These are phyloP conservation scores for Antheraea pernyi DNA, from an alignment of 1,140 invertebrate genomes.

Conservation along the genomic window DNA sequence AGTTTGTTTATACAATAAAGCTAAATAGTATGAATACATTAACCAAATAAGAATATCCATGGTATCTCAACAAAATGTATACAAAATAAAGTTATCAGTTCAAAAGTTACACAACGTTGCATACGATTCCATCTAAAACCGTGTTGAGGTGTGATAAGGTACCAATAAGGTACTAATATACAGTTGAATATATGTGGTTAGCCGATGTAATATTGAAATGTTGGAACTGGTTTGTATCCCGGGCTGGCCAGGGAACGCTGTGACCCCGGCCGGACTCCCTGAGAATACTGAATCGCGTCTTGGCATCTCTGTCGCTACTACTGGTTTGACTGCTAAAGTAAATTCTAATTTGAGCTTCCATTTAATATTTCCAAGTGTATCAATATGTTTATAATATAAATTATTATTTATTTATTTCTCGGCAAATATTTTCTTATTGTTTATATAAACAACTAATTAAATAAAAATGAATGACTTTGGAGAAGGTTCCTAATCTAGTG, in stretches of 20 bases:
- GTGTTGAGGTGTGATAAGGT: slow-evolving; percentile 46
- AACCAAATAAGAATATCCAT: neutral
- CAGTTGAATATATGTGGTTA: slow-evolving; percentile 54
- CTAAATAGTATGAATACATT: neutral
- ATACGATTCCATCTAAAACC: slow-evolving; percentile 22
- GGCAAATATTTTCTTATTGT: too few relatives aligned
- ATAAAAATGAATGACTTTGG: too few relatives aligned
- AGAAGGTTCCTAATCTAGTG: too few relatives aligned
- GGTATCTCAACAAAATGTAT: neutral
- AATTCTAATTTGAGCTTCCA: neutral
- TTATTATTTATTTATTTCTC: too few relatives aligned
- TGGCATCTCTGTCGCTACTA: slow-evolving; percentile 41
- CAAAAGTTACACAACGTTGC: neutral
- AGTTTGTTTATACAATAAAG: neutral
- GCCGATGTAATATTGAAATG: slow-evolving; percentile 76
- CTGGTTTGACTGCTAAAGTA: neutral
- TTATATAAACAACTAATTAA: too few relatives aligned
- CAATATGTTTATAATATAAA: too few relatives aligned
- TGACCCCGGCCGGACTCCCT: slow-evolving; percentile 56
- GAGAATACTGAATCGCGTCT: slow-evolving; percentile 64
- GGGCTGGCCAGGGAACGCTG: slow-evolving; percentile 54
- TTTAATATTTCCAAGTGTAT: neutral
- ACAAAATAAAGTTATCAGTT: neutral
- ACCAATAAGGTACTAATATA: slow-evolving; percentile 62
- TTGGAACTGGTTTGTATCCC: slow-evolving; percentile 67